Base-by-base conservation (phyloP, 2,888 invertebrate genomes). In the Lissocephala sabroskyi region DNA sequence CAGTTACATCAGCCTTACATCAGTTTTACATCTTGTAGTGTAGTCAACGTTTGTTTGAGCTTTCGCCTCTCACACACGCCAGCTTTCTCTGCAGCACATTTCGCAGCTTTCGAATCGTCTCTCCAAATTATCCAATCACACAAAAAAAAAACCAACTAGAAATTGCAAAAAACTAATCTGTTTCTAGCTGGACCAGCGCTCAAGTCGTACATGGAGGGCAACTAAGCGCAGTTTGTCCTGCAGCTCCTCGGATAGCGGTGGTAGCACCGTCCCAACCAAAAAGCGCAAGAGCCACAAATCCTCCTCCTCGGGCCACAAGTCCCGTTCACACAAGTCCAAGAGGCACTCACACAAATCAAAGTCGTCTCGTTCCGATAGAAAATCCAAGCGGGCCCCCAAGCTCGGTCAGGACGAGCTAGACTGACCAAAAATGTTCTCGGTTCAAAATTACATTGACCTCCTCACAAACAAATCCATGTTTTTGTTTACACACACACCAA, bases 111-210 rank as follows among this genome's bases (percentile, higher is more conserved):
- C n/a, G n/a, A n/a, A n/a, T n/a, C n/a, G n/a, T n/a, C n/a, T n/a
- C n/a, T n/a, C n/a, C n/a, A n/a, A n/a, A n/a, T n/a, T n/a, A n/a
- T n/a, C n/a, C n/a, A 49, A 53, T 30, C n/a, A 2, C 29, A 53
- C 45, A 50, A 50, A 55, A 23, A 36, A 23, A 10, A 42, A 48
- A 48, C 49, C n/a, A n/a, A n/a, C n/a, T n/a, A 45, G 51, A 62
- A 39, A 50, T 42, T 33, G 45, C 18, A 39, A 43, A 32, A 3
- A 3, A 32, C 56, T 66, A 68, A 70, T 70, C 64, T 77, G 66
- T 71, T 73, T 73, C 71, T 73, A 73, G 71, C 71, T 73, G 71
- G 71, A 73, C 50, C 65, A 52, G 58, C 62, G 59, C 55, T 59
- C 75, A 73, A 73, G 52, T 51, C 68, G 26, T 65, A 36, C 52